These are phyloP conservation scores for Ricordea florida DNA, from an alignment of 92 coral and sea anemone species.

Conservation along the genomic window DNA sequence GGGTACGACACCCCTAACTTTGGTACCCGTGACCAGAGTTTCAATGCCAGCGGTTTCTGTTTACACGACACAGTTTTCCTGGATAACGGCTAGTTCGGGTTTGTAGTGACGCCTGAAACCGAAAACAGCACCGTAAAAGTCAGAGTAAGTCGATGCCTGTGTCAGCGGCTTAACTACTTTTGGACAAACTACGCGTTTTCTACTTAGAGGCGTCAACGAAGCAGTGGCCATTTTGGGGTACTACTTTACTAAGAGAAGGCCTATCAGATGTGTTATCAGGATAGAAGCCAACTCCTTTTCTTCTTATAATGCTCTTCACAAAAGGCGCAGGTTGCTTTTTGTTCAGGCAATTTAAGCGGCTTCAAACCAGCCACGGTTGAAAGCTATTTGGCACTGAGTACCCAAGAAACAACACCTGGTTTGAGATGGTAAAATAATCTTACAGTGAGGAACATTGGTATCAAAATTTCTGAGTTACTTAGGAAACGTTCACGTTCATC, in stretches of 20 bases:
- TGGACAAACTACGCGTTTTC: neutral
- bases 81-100: neutral
- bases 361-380: neutral
- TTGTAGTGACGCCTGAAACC: neutral
- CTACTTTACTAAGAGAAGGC: neutral
- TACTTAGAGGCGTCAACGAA: neutral
- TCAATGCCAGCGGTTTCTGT: neutral
- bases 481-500: constrained; percentile 3
- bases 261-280: neutral
- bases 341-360: neutral
- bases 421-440: neutral
- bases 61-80: constrained; percentile 4
- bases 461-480: neutral
- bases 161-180: neutral
- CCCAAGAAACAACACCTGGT: constrained; percentile 4
- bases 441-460: constrained; percentile 7
- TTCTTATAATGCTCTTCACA: neutral
- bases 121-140: neutral
- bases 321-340: neutral
- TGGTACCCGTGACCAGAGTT: neutral
- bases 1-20: constrained; percentile 6
- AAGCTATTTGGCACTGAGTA: neutral
- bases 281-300: neutral
- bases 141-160: neutral
- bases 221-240: neutral